phyloP scores from a whole-genome alignment of 2,797 vertebrate species.

The Rhinophrynus dorsalis region DNA sequence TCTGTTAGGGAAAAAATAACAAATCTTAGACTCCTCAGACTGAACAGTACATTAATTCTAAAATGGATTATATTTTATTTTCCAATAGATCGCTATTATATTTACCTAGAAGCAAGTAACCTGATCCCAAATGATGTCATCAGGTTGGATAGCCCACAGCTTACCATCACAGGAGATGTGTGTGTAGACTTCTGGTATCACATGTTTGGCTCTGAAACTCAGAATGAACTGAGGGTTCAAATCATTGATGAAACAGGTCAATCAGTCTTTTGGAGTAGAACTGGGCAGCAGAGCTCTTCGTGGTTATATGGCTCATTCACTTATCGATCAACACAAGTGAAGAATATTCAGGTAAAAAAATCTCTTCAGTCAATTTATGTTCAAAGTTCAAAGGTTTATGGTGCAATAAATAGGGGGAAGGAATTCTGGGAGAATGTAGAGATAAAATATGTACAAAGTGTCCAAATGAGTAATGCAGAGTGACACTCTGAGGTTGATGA shows the following conservation, averaged over 20 bases:
- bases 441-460: constrained; percentile 2
- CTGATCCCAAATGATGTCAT: constrained; percentile 56
- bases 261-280: constrained; percentile 67
- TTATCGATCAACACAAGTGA: constrained; percentile 53
- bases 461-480: background rate
- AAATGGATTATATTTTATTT: background rate
- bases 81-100: constrained; percentile 60
- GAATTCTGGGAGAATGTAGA: background rate
- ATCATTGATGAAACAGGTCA: constrained; percentile 57
- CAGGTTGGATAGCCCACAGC: constrained; percentile 66
- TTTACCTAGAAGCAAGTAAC: constrained; percentile 62
- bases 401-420: background rate
- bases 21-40: too few species aligned
- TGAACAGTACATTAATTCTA: too few species aligned
- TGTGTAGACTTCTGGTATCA: constrained; percentile 87
- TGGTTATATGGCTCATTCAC: constrained; percentile 74
- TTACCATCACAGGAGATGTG: constrained; percentile 60
- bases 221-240: constrained; percentile 68
- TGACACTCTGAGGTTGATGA: too few species aligned
- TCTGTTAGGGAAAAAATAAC: too few species aligned
- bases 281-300: constrained; percentile 51
- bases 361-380: constrained; percentile 19
- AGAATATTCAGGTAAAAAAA: constrained; percentile 73
- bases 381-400: background rate
- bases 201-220: constrained; percentile 59